Percentiles rank a stretch among this genome's conserved stretches.
Conservation (phyloP, 2,888 invertebrate genomes). For the Dioctria linearis region DNA sequence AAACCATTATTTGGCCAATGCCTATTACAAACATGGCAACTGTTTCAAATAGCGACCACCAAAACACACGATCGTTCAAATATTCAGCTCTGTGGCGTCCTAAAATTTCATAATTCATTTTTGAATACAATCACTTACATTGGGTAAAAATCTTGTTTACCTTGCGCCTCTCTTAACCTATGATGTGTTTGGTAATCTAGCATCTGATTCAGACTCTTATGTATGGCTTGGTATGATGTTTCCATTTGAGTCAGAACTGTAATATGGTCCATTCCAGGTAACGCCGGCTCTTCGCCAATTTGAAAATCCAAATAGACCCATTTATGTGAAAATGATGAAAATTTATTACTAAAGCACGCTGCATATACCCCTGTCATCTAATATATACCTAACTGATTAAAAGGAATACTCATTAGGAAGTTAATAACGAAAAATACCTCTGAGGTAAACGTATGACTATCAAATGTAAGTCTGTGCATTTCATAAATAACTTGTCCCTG, state of each 20-base stretch:
- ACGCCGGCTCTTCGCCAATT: conserved; percentile 90
- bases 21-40: conserved; percentile 86
- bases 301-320: conserved; percentile 98
- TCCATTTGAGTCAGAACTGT: conserved; percentile 98
- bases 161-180: conserved; percentile 93
- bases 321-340: conserved; percentile 99
- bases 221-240: conserved; percentile 89
- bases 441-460: conserved; percentile 90
- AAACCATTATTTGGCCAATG: conserved; percentile 91
- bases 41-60: conserved; percentile 95
- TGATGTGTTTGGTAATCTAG: conserved; percentile 98
- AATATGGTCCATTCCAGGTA: conserved; percentile 87
- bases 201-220: conserved; percentile 89
- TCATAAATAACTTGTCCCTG: conserved; percentile 90
- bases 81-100: conserved; percentile 96
- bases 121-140: not conserved
- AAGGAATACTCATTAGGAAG: conserved; percentile 18
- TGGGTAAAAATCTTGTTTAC: conserved; percentile 55
- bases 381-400: conserved; percentile 43
- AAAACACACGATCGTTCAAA: conserved; percentile 92
- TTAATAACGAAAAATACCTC: conserved; percentile 67
- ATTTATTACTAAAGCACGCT: conserved; percentile 98
- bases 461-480: conserved; percentile 95
- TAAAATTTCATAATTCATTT: conserved; percentile 33
- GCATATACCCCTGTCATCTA: conserved; percentile 81